These are phyloP conservation scores for Idaea dimidiata DNA, from an alignment of 2,888 invertebrate species.

Conservation along the genomic window DNA sequence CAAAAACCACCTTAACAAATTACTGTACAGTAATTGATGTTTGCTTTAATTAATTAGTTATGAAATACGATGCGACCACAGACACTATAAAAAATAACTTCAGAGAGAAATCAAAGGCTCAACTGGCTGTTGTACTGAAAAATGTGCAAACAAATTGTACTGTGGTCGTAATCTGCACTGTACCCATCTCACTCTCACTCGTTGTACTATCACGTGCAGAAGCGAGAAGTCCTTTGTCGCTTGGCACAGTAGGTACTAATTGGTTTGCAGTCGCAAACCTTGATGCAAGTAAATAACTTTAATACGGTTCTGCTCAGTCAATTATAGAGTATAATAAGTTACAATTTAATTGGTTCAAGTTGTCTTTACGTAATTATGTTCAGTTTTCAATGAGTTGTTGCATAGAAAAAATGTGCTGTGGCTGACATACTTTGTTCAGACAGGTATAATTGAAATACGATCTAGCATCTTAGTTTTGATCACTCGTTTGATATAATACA, in stretches of 20 bases:
- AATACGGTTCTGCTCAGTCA: background rate
- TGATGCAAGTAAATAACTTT: background rate
- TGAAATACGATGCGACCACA: conserved; percentile 64
- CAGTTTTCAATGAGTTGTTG: background rate
- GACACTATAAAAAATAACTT: conserved; percentile 29
- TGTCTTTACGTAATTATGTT: conserved; percentile 5
- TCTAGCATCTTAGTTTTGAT: no score
- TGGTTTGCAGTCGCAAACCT: background rate
- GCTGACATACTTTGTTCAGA: background rate
- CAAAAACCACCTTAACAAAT: conserved; percentile 7
- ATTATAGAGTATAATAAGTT: background rate
- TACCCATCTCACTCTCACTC: background rate
- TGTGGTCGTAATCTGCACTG: background rate
- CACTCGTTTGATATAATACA: no score
- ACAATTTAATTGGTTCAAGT: background rate
- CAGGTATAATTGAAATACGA: no score
- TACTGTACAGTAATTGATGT: conserved; percentile 64
- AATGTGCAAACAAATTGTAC: background rate
- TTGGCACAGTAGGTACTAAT: background rate
- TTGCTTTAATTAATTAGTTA: conserved; percentile 70
- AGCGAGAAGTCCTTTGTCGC: background rate
- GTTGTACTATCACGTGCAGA: background rate
- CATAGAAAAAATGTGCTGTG: background rate
- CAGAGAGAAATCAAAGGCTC: conserved; percentile 28
- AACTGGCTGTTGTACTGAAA: conserved; percentile 20